Base-by-base conservation (phyloP, 2,888 invertebrate species). In the Neuroscelio doddi region DNA sequence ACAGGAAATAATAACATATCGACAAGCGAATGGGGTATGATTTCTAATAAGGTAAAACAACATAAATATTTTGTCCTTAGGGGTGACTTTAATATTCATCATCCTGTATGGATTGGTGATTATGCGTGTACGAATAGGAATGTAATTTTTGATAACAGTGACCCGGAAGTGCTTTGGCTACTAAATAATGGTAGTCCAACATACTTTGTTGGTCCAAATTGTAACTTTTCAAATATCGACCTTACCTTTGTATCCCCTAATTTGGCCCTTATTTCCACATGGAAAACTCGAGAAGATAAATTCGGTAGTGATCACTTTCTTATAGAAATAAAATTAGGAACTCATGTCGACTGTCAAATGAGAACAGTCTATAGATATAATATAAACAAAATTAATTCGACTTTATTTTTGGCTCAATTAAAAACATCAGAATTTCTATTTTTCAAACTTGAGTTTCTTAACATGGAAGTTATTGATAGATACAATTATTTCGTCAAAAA, bases 241-340 rank as follows among this genome's bases (percentile, higher is more conserved):
- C 21, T 69, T 1, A 46, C 62, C 5, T 59, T 69, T n/a, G 24
- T 21, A 3, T 64, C 56, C 0, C 16, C 46, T 0, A 15, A 34
- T 0, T 15, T 64, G 5, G 65, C n/a, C n/a, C n/a, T n/a, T n/a
- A n/a, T n/a, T n/a, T n/a, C n/a, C n/a, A n/a, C n/a, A n/a, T n/a
- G n/a, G 68, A 3, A 0, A 0, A 47, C 50, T 1, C 2, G 15
- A 1, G 63, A 59, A 8, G 65, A 63, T 4, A 26, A 16, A 0
- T 57, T 47, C 46, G 63, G 63, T 1, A 56, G 65, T 29, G 63
- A 65, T 10, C 63, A 69, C 27, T 69, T 56, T 10, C 59, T 59
- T 0, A 69, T 69, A 2, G 9, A 1, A 7, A 29, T 68, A 0
- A 42, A 56, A n/a, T 32, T 63, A 7, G 53, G 50, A 26, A 15